phyloP scores from a whole-genome alignment of 2,888 invertebrate species.

The Pandemis corylana region DNA sequence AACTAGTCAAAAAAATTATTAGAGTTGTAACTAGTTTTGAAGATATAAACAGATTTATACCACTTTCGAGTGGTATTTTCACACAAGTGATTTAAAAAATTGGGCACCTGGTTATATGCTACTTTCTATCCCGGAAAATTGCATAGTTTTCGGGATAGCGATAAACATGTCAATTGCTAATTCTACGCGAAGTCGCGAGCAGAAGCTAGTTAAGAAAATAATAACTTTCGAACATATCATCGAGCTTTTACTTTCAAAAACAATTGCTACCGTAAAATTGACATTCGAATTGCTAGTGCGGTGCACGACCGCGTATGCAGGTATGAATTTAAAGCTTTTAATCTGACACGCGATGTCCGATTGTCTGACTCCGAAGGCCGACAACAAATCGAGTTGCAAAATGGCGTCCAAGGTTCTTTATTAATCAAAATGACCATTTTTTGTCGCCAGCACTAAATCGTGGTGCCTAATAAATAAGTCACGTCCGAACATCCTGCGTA shows the following conservation, averaged over 20 bases:
- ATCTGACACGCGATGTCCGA: constrained; percentile 14
- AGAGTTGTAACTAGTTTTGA: too few species aligned
- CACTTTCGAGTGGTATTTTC: too few species aligned
- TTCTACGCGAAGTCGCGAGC: too few species aligned
- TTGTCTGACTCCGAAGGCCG: constrained; percentile 22
- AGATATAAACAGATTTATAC: too few species aligned
- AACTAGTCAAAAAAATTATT: too few species aligned
- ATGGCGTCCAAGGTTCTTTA: constrained; percentile 19
- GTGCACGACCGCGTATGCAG: too few species aligned
- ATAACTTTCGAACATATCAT: background rate
- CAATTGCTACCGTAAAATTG: background rate
- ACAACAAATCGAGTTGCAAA: constrained; percentile 15
- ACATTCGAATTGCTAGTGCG: background rate
- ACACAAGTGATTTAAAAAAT: too few species aligned
- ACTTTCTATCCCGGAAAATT: too few species aligned
- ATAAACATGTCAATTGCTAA: too few species aligned
- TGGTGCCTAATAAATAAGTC: constrained; percentile 35
- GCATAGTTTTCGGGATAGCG: too few species aligned
- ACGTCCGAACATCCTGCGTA: constrained; percentile 38
- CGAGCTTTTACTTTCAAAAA: background rate
- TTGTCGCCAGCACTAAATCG: constrained; percentile 33
- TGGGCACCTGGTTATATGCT: too few species aligned
- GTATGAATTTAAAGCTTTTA: background rate
- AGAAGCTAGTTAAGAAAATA: background rate
- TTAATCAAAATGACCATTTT: constrained; percentile 25